phyloP scores from a whole-genome alignment of 2,797 vertebrate genomes.

The Paguma larvata region DNA sequence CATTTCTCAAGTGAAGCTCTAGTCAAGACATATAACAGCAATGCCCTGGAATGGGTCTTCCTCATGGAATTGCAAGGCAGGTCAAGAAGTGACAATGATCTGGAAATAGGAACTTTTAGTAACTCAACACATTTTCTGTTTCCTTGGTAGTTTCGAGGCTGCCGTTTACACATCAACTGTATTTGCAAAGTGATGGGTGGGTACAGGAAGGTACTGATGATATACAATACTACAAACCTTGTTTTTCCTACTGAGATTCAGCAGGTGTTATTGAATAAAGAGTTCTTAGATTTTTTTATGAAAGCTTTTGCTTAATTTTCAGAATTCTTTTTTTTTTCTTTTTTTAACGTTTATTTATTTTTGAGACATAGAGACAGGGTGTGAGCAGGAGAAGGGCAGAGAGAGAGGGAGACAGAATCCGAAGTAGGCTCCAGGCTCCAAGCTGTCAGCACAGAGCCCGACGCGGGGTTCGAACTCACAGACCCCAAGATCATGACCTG shows the following conservation, averaged over 20 bases:
- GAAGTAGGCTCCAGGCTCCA: no score
- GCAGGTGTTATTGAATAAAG: not conserved
- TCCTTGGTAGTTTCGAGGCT: not conserved
- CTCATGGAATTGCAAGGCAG: not conserved
- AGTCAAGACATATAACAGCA: not conserved
- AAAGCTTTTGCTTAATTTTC: not conserved
- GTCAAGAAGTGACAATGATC: not conserved
- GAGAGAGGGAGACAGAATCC: no score
- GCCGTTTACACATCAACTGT: not conserved
- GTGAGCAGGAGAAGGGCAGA: no score
- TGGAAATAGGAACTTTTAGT: not conserved
- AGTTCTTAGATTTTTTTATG: not conserved
- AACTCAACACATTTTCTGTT: not conserved
- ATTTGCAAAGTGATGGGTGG: not conserved
- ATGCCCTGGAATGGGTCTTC: not conserved
- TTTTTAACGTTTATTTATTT: no score
- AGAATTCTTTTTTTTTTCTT: not conserved
- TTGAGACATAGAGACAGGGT: no score
- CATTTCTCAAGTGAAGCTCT: not conserved
- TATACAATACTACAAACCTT: not conserved
- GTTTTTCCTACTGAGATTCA: not conserved
- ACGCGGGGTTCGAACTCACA: no score
- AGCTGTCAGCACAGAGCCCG: no score
- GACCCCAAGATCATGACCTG: no score
- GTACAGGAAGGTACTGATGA: not conserved